phyloP scores from a whole-genome alignment of 1,140 invertebrate genomes.

The Batillaria attramentaria region DNA sequence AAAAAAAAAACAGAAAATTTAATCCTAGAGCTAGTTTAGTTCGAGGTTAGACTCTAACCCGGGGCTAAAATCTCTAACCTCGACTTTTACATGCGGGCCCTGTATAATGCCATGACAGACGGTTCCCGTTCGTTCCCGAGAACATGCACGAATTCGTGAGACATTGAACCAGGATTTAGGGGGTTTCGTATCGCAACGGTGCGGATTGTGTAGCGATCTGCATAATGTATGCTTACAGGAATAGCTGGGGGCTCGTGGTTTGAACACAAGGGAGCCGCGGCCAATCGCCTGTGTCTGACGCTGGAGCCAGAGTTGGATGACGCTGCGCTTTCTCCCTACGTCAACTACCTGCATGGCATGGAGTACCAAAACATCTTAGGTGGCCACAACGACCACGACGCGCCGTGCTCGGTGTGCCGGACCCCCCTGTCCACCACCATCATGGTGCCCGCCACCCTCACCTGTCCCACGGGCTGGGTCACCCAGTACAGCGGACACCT shows the following conservation, averaged over 20 bases:
- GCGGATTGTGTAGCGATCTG: neutral
- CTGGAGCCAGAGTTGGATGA: constrained; percentile 31
- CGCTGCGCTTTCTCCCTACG: neutral
- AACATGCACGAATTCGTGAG: neutral
- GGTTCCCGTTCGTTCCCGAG: too few relatives aligned
- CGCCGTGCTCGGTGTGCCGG: constrained; percentile 43
- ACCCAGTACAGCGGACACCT: constrained; percentile 49
- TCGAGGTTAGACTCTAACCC: too few relatives aligned
- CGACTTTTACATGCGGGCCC: too few relatives aligned
- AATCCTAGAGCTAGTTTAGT: too few relatives aligned
- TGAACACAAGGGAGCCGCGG: constrained; percentile 17
- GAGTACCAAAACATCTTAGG: constrained; percentile 11
- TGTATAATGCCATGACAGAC: too few relatives aligned
- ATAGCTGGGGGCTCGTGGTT: constrained; percentile 31
- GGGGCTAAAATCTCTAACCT: neutral
- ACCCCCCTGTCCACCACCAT: constrained; percentile 18
- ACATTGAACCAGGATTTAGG: neutral
- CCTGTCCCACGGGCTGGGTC: constrained; percentile 41
- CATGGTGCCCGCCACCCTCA: constrained; percentile 45
- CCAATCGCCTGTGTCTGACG: constrained; percentile 42
- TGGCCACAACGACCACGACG: constrained; percentile 19
- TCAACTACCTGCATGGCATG: constrained; percentile 41
- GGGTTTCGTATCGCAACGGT: neutral
- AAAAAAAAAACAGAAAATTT: too few relatives aligned
- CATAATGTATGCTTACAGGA: constrained; percentile 6